Base-by-base conservation (phyloP, 1,140 invertebrate genomes). In the Platorchestia sp. region DNA sequence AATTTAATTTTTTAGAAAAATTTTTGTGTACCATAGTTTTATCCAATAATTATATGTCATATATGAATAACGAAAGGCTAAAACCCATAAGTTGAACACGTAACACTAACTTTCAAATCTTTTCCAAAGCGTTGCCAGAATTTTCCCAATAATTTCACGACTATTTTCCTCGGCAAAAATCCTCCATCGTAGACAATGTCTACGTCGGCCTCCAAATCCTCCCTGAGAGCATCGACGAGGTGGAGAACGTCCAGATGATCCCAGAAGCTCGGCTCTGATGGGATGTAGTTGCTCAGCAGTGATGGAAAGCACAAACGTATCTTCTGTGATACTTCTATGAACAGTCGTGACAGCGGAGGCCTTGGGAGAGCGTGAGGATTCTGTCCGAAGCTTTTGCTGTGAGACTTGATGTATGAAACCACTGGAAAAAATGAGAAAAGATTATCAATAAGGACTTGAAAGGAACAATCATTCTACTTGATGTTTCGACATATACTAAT, bases 241-340 rank as follows among this genome's bases (percentile, higher is more conserved):
- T 47, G 91, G 7, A 93, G 40, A 45, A 93, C 36, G 40, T 93
- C 91, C 7, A 93, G 45, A 44, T 93, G 36, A 19, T 93, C 45
- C 43, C 19, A n/a, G 40, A 47, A 40, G 16, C 45, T 7, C 7
- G 45, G 0, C 19, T 93, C 22, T 44, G 40, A 40, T 0, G 91
- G 91, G 40, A 41, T 10, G 10, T 40, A 14, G 44, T 47, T 19
- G 10, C 91, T 41, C 40, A 93, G 91, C 1, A 93, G 40, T 47
- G 91, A 44, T 14, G 91, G 91, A 19, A 45, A 16, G 91, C 47
- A 93, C 10, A 93, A 14, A 16, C 40, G 91, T 19, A 93, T 40
- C 43, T 14, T 93, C 45, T 93, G 91, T 93, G 91, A 93, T n/a
- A 93, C 10, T 47, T 93, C 91, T 10, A n/a, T 44, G 91, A 93